These are phyloP conservation scores for Drymonia ruficornis DNA, from an alignment of 2,888 invertebrate species.

Conservation along the genomic window DNA sequence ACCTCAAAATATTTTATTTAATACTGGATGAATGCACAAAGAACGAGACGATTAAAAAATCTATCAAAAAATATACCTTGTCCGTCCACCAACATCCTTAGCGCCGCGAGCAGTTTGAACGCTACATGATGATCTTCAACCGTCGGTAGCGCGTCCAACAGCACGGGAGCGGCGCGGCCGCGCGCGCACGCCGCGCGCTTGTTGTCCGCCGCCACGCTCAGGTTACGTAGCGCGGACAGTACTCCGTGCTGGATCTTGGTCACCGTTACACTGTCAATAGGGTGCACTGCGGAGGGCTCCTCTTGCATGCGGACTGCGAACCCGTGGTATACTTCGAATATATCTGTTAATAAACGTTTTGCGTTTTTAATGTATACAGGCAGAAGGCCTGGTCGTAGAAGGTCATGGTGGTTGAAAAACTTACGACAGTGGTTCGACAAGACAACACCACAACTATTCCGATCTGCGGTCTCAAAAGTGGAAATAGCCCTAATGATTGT, in stretches of 20 bases:
- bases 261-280: conserved; percentile 46
- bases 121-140: conserved; percentile 91
- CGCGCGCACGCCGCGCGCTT: conserved; percentile 89
- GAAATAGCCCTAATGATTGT: no score
- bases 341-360: conserved; percentile 49
- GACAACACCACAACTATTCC: no score
- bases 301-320: conserved; percentile 43
- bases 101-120: conserved; percentile 93
- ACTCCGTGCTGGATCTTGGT: conserved; percentile 88
- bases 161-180: conserved; percentile 78
- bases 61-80: conserved; percentile 81
- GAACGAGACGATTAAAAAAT: no score
- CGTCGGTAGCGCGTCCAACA: conserved; percentile 89
- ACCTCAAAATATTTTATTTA: no score
- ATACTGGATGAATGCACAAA: no score
- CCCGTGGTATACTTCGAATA: conserved; percentile 65
- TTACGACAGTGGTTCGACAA: no score
- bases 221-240: conserved; percentile 91
- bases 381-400: no score
- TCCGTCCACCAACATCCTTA: conserved; percentile 94
- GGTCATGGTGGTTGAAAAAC: no score
- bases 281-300: conserved; percentile 38
- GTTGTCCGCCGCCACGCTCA: conserved; percentile 90
- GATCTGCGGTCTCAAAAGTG: no score
- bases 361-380: not conserved